These are phyloP conservation scores for Melipona beecheii DNA, from an alignment of 2,888 invertebrate species.

Conservation along the genomic window DNA sequence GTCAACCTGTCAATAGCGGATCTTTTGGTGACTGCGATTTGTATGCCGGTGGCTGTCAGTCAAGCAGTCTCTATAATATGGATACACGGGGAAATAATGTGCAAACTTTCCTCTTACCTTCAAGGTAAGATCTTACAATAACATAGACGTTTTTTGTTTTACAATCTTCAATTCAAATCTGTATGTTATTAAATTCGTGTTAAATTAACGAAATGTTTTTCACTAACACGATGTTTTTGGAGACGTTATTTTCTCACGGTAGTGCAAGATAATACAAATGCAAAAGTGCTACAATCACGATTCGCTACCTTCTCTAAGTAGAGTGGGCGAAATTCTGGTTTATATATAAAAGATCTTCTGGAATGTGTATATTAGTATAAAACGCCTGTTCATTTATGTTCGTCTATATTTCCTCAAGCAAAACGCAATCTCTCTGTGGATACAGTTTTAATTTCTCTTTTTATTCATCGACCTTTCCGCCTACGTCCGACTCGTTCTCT, in stretches of 20 bases:
- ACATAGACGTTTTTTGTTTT: background rate
- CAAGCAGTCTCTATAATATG: constrained; percentile 89
- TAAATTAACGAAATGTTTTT: background rate
- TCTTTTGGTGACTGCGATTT: constrained; percentile 89
- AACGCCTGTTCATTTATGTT: background rate
- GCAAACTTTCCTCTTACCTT: constrained; percentile 89
- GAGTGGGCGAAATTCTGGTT: background rate
- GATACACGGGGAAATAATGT: constrained; percentile 90
- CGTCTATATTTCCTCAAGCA: background rate
- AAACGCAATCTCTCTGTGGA: background rate
- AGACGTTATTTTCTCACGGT: background rate
- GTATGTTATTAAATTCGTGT: too few relatives aligned
- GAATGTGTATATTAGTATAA: background rate
- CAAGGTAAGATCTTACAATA: constrained; percentile 87
- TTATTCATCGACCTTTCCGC: constrained; percentile 28
- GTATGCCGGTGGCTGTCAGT: constrained; percentile 91
- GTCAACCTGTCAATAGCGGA: constrained; percentile 91
- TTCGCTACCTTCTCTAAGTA: constrained; percentile 7
- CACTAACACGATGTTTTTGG: background rate
- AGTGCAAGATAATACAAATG: background rate
- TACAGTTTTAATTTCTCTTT: constrained; percentile 26
- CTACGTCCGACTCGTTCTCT: constrained; percentile 6
- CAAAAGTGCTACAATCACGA: constrained; percentile 16
- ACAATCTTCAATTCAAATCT: background rate
- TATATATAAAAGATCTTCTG: constrained; percentile 47